Percentiles rank a stretch among this genome's conserved stretches.
Evolutionary conservation across 2,113 vertebrate species (phyloP).

Genomic region (Ursus arctos): DNA sequence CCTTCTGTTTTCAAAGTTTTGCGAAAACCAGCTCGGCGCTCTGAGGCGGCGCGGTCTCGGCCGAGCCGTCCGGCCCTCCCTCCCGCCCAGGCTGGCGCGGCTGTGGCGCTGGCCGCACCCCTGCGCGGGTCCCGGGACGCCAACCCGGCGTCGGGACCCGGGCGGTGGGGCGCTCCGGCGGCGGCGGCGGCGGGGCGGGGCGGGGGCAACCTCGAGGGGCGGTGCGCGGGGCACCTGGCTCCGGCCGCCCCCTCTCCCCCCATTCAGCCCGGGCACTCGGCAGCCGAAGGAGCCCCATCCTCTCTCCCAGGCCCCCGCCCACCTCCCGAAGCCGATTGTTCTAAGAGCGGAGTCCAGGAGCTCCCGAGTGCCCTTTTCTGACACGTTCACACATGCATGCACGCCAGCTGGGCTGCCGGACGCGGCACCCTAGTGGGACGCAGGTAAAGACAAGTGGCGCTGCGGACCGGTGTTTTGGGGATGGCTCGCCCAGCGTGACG

Average conservation of each 20-base stretch:
- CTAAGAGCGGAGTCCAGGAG: not conserved
- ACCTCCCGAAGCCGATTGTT: not conserved
- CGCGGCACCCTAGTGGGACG: not conserved
- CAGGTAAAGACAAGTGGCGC: not conserved
- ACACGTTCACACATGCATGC: not conserved
- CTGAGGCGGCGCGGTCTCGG: not conserved
- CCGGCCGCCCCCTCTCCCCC: no score
- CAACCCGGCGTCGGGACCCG: fast-evolving
- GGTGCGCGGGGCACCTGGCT: not conserved
- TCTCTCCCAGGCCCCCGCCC: not conserved
- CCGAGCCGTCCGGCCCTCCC: not conserved
- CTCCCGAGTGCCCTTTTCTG: not conserved
- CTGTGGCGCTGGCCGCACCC: not conserved
- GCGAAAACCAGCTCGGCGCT: not conserved
- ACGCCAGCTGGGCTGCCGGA: not conserved
- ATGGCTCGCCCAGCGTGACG: not conserved
- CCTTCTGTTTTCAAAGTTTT: slow-evolving; percentile 58
- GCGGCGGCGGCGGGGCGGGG: not conserved
- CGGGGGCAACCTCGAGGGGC: not conserved
- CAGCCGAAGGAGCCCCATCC: fast-evolving
- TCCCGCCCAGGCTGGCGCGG: no score
- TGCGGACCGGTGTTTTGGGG: fast-evolving
- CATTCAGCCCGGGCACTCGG: fast-evolving
- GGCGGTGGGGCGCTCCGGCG: not conserved
- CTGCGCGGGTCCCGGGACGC: not conserved